phyloP scores from a whole-genome alignment of 2,888 invertebrate species.

The Ichneumon xanthorius region DNA sequence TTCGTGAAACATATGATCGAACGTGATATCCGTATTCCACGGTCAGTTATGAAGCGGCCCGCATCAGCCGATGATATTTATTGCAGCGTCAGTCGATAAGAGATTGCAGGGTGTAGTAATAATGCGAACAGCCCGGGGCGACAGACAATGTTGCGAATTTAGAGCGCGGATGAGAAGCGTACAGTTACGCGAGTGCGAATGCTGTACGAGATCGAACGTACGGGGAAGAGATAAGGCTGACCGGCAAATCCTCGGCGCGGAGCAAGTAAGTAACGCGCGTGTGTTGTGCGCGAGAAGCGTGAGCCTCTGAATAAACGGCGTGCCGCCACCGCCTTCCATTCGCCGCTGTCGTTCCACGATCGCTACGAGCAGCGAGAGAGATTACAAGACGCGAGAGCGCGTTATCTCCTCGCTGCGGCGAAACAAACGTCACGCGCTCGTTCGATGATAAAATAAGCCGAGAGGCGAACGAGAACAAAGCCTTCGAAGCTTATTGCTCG shows the following conservation, averaged over 20 bases:
- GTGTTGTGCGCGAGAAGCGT: background rate
- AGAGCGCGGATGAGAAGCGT: slow-evolving; percentile 29
- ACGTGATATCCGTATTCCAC: background rate
- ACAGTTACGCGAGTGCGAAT: background rate
- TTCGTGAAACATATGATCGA: background rate
- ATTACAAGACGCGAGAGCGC: slow-evolving; percentile 61
- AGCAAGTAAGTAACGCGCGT: background rate
- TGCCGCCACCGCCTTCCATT: slow-evolving; percentile 27
- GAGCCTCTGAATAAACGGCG: slow-evolving; percentile 39
- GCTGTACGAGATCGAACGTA: slow-evolving; percentile 33
- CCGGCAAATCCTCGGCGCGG: background rate
- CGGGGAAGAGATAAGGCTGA: slow-evolving; percentile 8
- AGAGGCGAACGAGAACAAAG: slow-evolving; percentile 53
- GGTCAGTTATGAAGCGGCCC: background rate
- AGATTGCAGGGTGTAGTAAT: background rate
- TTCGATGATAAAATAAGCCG: slow-evolving; percentile 55
- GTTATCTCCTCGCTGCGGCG: slow-evolving; percentile 53
- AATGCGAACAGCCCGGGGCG: slow-evolving; percentile 18
- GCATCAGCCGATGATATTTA: background rate
- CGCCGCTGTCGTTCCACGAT: slow-evolving; percentile 31
- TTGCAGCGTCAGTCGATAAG: slow-evolving; percentile 13
- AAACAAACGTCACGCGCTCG: slow-evolving; percentile 54
- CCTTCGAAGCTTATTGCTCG: slow-evolving; percentile 39
- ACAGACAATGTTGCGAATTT: slow-evolving; percentile 52
- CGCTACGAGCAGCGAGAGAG: slow-evolving; percentile 61